Evolutionary conservation across 2,113 vertebrate genomes (phyloP), one percentile per base, ranked within the genome.

Genomic region (Channa argus): DNA sequence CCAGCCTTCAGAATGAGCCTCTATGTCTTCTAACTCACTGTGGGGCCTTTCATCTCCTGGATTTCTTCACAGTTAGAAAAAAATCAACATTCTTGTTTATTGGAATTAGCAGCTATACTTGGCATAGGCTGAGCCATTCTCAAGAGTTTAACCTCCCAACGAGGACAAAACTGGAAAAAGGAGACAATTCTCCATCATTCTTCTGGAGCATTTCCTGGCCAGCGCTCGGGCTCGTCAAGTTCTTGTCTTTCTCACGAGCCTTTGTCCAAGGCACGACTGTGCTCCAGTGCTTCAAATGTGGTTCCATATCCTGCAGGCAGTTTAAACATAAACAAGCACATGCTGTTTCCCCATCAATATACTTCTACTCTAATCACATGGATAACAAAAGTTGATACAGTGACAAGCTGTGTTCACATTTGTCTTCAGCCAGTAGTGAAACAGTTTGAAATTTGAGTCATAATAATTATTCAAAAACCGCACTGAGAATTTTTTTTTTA

Each of bases 231-330:
- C 49, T 52, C 60, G 79, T 55, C 0, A 8, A 49, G 45, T 77
- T 82, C 51, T 71, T 3, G 6, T 74, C 44, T 81, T 85, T 83
- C 74, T 87, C 76, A 78, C 45, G 38, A 71, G 39, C 59, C 2
- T 0, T 34, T 4, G 58, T 83, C 65, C 62, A 46, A 81, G 15
- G 67, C 47, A 9, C 69, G 54, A 66, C 81, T 85, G 82, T 86
- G 70, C 73, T 73, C 49, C 14, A 51, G 1, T n/a, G 38, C 38
- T 67, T 80, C 51, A 75, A 79, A 84, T 86, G 76, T 34, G 63
- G 73, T 63, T 77, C 71, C 61, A 74, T 74, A 85, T 88, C 80
- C 82, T 82, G 65, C 59, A 66, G 65, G 50, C 62, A 53, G 9
- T 63, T 73, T 11, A 36, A 81, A 86, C 55, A 64, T 77, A 79